phyloP scores from a whole-genome alignment of 2,113 vertebrate species.

The Hippoglossus stenolepis region DNA sequence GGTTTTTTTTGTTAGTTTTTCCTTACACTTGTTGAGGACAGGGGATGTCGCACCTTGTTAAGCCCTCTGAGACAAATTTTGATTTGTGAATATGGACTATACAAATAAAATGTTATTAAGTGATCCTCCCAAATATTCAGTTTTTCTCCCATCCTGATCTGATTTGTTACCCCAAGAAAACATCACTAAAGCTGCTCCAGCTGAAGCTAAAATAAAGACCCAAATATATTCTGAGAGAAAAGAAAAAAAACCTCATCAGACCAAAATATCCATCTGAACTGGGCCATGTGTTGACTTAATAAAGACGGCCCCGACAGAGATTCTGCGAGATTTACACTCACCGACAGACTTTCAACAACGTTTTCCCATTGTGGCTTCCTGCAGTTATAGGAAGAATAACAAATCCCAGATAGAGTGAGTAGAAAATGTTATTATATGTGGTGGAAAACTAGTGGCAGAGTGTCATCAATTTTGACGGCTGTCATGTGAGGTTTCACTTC shows the following conservation, averaged over 20 bases:
- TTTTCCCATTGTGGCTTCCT: not conserved
- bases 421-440: not conserved
- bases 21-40: no score
- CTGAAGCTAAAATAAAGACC: conserved; percentile 45
- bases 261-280: conserved; percentile 72
- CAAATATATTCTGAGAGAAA: conserved; percentile 40
- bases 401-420: not conserved
- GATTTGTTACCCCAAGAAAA: conserved; percentile 19
- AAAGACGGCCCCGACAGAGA: conserved; percentile 30
- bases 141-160: not conserved
- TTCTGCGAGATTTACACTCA: not conserved
- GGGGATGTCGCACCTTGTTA: no score
- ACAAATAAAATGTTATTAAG: no score
- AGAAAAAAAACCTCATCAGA: conserved; percentile 36
- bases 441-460: not conserved
- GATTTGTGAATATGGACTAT: no score
- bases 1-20: no score
- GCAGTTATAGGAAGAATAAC: not conserved
- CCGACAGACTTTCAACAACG: not conserved
- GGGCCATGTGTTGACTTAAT: conserved; percentile 33
- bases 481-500: conserved; percentile 25
- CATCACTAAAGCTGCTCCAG: conserved; percentile 1
- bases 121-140: not conserved
- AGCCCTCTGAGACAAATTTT: no score
- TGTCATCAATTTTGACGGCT: not conserved